Evolutionary conservation across 2,113 vertebrate species (phyloP), one percentile per base, ranked within the genome.

Genomic region (Pseudopipra pipra): DNA sequence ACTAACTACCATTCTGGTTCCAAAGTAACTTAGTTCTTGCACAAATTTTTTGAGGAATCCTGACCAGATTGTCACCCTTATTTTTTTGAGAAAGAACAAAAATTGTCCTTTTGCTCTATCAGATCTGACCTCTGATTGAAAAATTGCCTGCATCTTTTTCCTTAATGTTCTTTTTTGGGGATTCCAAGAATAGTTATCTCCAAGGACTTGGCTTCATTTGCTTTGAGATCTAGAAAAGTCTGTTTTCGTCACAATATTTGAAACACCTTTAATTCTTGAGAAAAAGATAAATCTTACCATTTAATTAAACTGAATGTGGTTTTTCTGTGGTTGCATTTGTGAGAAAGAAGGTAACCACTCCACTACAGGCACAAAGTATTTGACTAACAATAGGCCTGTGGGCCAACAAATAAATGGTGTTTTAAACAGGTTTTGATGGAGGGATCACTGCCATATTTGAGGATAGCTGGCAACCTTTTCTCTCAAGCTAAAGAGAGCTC

Each of bases 151-250:
- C 20, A 22, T 47, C 6, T 75, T 78, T 75, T 85, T 41, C 46
- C 9, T 52, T 52, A 12, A 15, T 25, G 7, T 52, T 33, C 0
- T 20, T 85, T 72, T 28, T 12, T 1, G 1, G 6, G 1, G 12
- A 62, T 78, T 59, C 20, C 52, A 67, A 78, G 58, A 62, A n/a
- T 5, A 23, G 31, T 33, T 81, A 23, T 37, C 41, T 37, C 14
- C 2, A 8, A n/a, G 33, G 14, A 27, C 15, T 65, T 66, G 20
- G 8, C 21, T 82, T 86, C 11, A 11, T 43, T 80, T 63, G 23
- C 68, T 93, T 22, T 20, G 30, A 67, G 39, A 41, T 59, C 61
- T 87, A 7, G 13, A 25, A 19, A 85, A 52, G 15, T 58, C 46
- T 72, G 9, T 4, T 55, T 89, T 70, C 2, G 7, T 10, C 24